Evolutionary conservation across 1,140 invertebrate genomes (phyloP).

Genomic region (Hylyphantes graminicola): DNA sequence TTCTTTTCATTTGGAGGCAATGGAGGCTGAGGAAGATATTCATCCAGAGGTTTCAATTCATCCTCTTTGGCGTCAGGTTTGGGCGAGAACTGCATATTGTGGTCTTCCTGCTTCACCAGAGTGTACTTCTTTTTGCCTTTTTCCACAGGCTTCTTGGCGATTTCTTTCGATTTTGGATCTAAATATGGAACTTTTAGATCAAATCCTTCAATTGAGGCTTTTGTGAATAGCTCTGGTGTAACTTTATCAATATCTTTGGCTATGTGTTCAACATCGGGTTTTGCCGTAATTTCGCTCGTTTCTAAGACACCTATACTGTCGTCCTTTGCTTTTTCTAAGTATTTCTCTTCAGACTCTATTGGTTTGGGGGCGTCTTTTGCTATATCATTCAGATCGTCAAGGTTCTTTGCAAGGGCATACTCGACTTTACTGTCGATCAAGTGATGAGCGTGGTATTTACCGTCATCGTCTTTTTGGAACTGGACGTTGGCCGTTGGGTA

Average conservation of each 20-base stretch:
- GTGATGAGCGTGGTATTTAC: neutral
- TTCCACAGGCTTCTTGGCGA: too few species aligned
- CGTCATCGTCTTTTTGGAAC: neutral
- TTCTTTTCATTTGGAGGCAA: neutral
- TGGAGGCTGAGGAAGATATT: conserved; percentile 4
- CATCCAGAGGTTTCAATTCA: neutral
- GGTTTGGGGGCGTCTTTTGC: neutral
- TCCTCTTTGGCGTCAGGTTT: conserved; percentile 29
- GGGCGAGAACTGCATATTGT: neutral
- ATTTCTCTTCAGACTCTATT: neutral
- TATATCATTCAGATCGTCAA: conserved; percentile 5
- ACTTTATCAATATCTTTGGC: neutral
- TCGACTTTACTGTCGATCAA: neutral
- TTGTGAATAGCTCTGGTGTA: neutral
- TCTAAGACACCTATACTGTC: neutral
- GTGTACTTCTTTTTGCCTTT: neutral
- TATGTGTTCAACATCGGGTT: neutral
- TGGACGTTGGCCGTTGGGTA: neutral
- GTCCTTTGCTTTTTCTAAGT: neutral
- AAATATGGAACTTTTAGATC: neutral
- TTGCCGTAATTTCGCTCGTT: neutral
- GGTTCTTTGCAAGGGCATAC: neutral
- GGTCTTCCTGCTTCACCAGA: neutral
- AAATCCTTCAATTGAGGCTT: neutral
- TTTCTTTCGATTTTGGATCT: neutral